Conservation (phyloP, 2,113 vertebrate genomes). For the Oreotragus oreotragus region DNA sequence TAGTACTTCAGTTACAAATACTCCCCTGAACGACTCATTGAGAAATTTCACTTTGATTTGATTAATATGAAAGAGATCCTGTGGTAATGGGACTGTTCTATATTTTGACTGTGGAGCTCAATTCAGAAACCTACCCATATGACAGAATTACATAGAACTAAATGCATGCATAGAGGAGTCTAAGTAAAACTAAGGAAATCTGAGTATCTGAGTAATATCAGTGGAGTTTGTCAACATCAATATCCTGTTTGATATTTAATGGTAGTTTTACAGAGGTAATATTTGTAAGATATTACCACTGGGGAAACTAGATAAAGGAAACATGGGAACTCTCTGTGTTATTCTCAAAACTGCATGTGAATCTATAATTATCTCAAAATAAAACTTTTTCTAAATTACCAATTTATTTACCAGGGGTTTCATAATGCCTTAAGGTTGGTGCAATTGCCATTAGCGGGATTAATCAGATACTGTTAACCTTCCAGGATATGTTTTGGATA, state of each 20-base stretch:
- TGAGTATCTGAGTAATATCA: not conserved
- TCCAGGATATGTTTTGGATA: not conserved
- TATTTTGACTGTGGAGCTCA: not conserved
- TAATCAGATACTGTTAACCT: not conserved
- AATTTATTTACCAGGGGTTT: not conserved
- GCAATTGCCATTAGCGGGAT: not conserved
- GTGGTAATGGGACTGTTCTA: not conserved
- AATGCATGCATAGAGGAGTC: not conserved
- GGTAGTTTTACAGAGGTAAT: not conserved
- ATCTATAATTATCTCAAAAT: not conserved
- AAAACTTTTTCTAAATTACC: not conserved
- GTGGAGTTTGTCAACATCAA: not conserved
- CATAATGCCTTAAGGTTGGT: not conserved
- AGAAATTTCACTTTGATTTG: not conserved
- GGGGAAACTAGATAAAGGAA: not conserved
- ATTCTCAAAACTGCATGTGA: not conserved
- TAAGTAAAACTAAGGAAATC: not conserved
- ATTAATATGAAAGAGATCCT: not conserved
- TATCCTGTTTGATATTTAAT: not conserved
- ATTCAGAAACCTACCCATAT: not conserved
- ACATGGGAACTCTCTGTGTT: not conserved
- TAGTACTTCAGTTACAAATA: not conserved
- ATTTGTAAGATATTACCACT: not conserved
- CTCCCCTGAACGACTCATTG: not conserved
- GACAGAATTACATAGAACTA: not conserved